Base-by-base conservation (phyloP, 2,888 invertebrate species). In the Rhogogaster chlorosoma region DNA sequence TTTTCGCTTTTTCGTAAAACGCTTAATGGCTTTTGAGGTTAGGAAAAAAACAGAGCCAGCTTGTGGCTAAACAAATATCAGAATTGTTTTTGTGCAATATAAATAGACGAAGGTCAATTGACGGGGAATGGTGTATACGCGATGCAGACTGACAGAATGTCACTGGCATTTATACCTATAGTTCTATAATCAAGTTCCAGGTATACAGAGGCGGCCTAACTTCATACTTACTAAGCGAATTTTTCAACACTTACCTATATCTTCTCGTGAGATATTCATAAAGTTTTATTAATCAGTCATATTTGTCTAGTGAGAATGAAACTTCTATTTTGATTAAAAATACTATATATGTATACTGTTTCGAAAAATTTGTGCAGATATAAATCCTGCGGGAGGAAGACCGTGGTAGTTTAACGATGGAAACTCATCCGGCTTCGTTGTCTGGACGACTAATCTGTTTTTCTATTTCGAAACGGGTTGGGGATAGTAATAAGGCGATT, bases 21-120 rank as follows among this genome's bases (percentile, higher is more conserved):
- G 45, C 83, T 83, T 80, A 70, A 67, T 83, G 61, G 80, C 57
- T 57, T 42, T 42, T 49, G 80, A n/a, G 83, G 83, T 32, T 67
- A 29, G 70, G 38, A 80, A 80, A 32, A 78, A 61, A 80, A 80
- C 32, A 80, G 29, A 77, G 61, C 22, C 83, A 83, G 83, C 83
- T 83, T 83, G 83, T 70, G 83, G 83, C 67, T 83, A 67, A 67
- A 64, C 45, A 83, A 83, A 83, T 83, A 83, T 83, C 67, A 67
- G 83, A 45, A 83, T 70, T 83, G 83, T 83, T 83, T 83, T 83
- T 83, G 83, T 83, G 83, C 83, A 83, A 83, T 83, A 83, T 83
- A 83, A 83, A 83, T 83, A 83, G 83, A 83, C 83, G 83, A 83
- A 83, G 83, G 83, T 67, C 83, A 83, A 83, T 83, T 83, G 83